phyloP scores from a whole-genome alignment of 1,140 invertebrate genomes.

The Pteromalus puparum region DNA sequence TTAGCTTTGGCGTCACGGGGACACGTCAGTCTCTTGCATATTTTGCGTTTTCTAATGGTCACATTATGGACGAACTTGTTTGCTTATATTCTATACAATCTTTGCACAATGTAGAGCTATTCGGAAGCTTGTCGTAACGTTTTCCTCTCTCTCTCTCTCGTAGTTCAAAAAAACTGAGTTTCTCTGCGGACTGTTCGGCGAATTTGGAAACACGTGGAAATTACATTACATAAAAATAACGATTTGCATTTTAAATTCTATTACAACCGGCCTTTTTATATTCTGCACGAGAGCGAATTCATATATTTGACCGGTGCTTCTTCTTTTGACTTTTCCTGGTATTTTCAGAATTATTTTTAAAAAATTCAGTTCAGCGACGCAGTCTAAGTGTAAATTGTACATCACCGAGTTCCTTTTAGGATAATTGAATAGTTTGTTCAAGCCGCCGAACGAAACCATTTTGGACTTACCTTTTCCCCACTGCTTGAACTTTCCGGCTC shows the following conservation, averaged over 20 bases:
- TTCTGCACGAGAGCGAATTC: neutral
- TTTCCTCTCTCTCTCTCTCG: neutral
- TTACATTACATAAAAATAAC: neutral
- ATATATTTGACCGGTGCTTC: no score
- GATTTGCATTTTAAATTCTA: neutral
- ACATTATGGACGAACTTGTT: neutral
- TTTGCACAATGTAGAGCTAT: neutral
- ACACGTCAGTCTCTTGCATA: neutral
- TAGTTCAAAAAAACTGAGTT: neutral
- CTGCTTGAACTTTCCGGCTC: no score
- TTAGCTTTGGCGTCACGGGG: no score
- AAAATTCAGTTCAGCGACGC: neutral
- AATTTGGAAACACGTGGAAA: neutral
- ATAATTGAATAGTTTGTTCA: no score
- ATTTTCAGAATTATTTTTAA: neutral
- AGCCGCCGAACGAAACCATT: no score
- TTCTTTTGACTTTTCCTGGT: neutral
- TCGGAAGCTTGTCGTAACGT: neutral
- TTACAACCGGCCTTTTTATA: neutral
- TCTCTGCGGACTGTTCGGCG: neutral
- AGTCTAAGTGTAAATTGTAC: no score
- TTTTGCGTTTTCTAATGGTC: neutral
- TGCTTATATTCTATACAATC: neutral
- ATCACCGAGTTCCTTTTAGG: no score
- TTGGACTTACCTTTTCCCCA: no score